These are phyloP conservation scores for Anagrus nilaparvatae DNA, from an alignment of 1,140 invertebrate genomes.

Conservation along the genomic window DNA sequence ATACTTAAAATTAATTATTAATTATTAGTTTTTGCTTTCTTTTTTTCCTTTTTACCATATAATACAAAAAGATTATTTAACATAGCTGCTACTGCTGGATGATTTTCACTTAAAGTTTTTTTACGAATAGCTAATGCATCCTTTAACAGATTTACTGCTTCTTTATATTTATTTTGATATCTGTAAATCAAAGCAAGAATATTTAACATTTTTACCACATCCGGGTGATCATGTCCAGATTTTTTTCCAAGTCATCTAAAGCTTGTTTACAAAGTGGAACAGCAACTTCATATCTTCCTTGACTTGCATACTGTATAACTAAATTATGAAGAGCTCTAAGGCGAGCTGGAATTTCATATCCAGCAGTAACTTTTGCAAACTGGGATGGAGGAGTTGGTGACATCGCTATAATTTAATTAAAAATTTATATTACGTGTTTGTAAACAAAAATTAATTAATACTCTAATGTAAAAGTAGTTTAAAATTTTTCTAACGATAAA, in stretches of 20 bases:
- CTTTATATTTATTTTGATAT: slow-evolving; percentile 94
- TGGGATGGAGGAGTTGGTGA: slow-evolving; percentile 87
- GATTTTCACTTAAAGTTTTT: slow-evolving; percentile 96
- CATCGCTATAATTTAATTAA: slow-evolving; percentile 52
- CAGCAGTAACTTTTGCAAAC: slow-evolving; percentile 82
- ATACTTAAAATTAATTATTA: too few species aligned
- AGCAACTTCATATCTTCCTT: slow-evolving; percentile 96
- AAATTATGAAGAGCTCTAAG: slow-evolving; percentile 90
- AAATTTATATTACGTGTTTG: slow-evolving; percentile 1
- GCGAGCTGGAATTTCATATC: slow-evolving; percentile 93
- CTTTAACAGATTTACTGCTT: slow-evolving; percentile 95
- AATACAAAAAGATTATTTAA: slow-evolving; percentile 95
- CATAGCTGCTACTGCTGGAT: slow-evolving; percentile 97
- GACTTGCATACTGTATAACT: slow-evolving; percentile 98
- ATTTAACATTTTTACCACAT: slow-evolving; percentile 99
- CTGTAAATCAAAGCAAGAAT: slow-evolving; percentile 96
- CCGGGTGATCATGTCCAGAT: slow-evolving; percentile 96
- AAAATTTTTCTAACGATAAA: too few species aligned
- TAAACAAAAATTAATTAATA: too few species aligned
- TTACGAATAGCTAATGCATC: slow-evolving; percentile 97
- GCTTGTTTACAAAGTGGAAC: slow-evolving; percentile 99
- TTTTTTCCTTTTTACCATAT: slow-evolving; percentile 95
- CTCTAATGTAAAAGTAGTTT: too few species aligned
- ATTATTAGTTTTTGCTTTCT: too few species aligned
- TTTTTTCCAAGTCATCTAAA: slow-evolving; percentile 96